Evolutionary conservation across 2,797 vertebrate species (phyloP), one percentile per base, ranked within the genome.

Genomic region (Salmo trutta): DNA sequence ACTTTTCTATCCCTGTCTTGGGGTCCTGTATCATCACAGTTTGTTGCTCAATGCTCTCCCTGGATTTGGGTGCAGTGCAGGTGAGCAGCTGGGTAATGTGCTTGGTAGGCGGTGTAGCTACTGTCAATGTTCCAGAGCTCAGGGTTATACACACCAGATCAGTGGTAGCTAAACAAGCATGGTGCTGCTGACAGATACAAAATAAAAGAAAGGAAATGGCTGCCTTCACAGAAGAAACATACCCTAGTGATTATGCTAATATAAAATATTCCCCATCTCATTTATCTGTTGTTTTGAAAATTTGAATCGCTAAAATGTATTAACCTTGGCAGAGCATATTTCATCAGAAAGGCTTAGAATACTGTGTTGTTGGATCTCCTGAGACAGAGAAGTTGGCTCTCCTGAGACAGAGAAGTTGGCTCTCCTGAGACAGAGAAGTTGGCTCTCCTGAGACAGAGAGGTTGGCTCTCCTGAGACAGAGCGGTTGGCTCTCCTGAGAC

Each of bases 381-480:
- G 3, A 68, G 3, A 16, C 66, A 67, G 29, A 19, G 0, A 3
- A 0, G 31, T 33, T 36, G 77, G 70, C 59, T 14, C 84, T 75
- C 79, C 79, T 1, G 76, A 85, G 84, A 87, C 70, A n/a, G 1
- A 19, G 0, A 6, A 0, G 31, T 33, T 36, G 77, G 70, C 65
- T 14, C 84, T 75, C 79, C 79, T 1, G 76, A 85, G 83, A 87
- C 68, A n/a, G 36, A 19, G 2, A 5, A 0, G 31, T 33, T 36
- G 77, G 70, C 64, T 14, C 84, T 75, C 79, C 79, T 1, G 76
- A 84, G 84, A 87, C 68, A n/a, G 6, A 19, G 2, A 3, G 0
- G 19, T 33, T 36, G 76, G 70, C 59, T 14, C 84, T 75, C 79
- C 79, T 1, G 76, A 85, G 84, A 87, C 65, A n/a, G 0, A 19